A percentile compares a stretch with the other conserved stretches of the same genome.
Evolutionary conservation across 2,113 vertebrate genomes (phyloP).

Genomic region (Orcinus orca): DNA sequence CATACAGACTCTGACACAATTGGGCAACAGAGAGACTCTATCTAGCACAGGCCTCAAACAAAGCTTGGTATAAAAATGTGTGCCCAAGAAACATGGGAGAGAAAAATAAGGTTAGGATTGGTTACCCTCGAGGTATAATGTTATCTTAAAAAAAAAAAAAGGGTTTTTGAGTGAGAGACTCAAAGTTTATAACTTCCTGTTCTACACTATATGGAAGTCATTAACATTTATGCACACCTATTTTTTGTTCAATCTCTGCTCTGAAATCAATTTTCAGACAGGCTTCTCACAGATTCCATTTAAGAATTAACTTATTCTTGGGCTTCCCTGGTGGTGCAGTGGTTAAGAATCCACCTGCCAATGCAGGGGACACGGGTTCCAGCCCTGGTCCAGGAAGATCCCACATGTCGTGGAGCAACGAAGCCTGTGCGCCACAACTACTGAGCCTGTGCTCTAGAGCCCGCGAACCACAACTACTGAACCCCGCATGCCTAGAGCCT

Average conservation of each 20-base stretch:
- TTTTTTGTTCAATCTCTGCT: background rate
- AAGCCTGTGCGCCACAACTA: no score
- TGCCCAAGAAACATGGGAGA: background rate
- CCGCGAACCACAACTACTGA: no score
- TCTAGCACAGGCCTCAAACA: background rate
- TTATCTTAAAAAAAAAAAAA: background rate
- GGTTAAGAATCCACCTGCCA: no score
- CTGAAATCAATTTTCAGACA: conserved; percentile 30
- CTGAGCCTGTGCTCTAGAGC: no score
- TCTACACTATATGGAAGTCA: background rate
- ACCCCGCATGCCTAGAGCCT: no score
- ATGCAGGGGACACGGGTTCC: no score
- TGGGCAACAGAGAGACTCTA: background rate
- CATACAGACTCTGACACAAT: background rate
- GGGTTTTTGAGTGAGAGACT: background rate
- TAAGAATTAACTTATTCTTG: conserved; percentile 14
- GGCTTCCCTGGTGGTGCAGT: no score
- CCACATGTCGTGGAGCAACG: no score
- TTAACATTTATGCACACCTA: background rate
- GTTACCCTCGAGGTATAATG: background rate
- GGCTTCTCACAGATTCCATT: conserved; percentile 11
- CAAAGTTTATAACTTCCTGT: background rate
- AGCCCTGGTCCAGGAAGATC: no score
- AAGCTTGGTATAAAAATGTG: background rate
- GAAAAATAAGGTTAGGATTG: background rate